Base-by-base conservation (phyloP, 2,113 vertebrate genomes). In the Alces alces region DNA sequence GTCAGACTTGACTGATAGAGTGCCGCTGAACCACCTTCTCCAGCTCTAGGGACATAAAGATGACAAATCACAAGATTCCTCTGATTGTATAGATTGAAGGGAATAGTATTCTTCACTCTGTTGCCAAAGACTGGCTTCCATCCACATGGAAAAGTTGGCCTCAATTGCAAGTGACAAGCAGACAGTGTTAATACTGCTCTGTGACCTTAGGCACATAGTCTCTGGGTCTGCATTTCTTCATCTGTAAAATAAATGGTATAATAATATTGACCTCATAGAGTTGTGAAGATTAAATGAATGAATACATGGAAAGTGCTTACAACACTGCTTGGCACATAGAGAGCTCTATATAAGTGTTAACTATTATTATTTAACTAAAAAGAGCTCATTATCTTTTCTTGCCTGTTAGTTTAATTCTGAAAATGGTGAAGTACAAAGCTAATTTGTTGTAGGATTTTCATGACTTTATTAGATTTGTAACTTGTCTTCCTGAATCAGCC, bases 401-500 rank as follows among this genome's bases (percentile, higher is more conserved):
- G 50, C 25, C 73, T 92, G 43, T 84, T 95, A 89, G 55, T 96
- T 96, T 96, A 87, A 83, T 88, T 97, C 55, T 91, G 86, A 92
- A 97, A 96, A 95, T 82, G 79, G 86, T 94, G 70, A 96, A 60
- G 43, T 66, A 93, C 80, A 94, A 97, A 92, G 58, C 58, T 96
- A 96, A 76, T 95, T 96, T 97, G 95, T 97, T 54, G 96, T 76
- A 57, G 45, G 79, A 36, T 89, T 95, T 64, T 93, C 60, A 95
- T 97, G 73, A 96, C 92, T 88, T 96, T 86, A 92, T 95, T 96
- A 92, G 58, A 96, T 93, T 97, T 97, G 90, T 90, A 96, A 94
- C 80, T 96, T 93, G 58, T 97, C 86, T 96, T 96, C 64, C 76
- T 92, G 85, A 92, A 78, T 93, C 84, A 96, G 93, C 73, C 64